Conservation (phyloP, 2,797 vertebrate genomes). For the Argyrosomus regius region DNA sequence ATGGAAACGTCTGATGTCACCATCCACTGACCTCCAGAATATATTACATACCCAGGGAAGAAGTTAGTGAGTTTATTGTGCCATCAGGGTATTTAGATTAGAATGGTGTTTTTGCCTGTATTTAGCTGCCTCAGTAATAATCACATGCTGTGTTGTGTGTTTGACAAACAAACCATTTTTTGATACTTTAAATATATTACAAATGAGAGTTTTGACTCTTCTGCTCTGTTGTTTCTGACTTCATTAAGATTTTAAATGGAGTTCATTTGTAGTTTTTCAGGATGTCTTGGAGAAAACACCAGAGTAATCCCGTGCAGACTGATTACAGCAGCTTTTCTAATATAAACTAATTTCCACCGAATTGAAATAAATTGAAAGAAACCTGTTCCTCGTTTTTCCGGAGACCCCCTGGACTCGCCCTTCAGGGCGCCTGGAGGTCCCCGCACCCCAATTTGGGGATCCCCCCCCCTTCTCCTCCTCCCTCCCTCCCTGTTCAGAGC, state of each 20-base stretch:
- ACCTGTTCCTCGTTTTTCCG: slow-evolving; percentile 66
- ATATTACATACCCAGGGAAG: background rate
- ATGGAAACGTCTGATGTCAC: slow-evolving; percentile 51
- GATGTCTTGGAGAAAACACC: slow-evolving; percentile 11
- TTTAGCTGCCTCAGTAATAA: slow-evolving; percentile 23
- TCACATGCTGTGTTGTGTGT: slow-evolving; percentile 12
- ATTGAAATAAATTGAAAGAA: slow-evolving; percentile 64
- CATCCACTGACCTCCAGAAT: slow-evolving; percentile 22
- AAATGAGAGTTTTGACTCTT: background rate
- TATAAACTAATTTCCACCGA: slow-evolving; percentile 54
- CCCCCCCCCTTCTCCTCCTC: background rate
- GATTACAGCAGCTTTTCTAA: slow-evolving; percentile 55
- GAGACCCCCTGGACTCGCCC: slow-evolving; percentile 58
- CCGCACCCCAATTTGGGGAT: slow-evolving; percentile 26
- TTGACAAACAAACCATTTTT: slow-evolving; percentile 9
- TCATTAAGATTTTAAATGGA: slow-evolving; percentile 3
- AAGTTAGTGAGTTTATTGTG: background rate
- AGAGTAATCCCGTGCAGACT: slow-evolving; percentile 24
- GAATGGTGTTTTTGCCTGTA: background rate
- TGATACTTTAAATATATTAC: background rate
- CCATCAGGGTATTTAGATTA: background rate
- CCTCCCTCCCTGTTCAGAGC: slow-evolving; percentile 1
- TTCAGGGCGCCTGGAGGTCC: slow-evolving; percentile 52
- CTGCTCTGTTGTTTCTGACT: background rate
- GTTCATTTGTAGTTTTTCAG: slow-evolving; percentile 7